These are phyloP conservation scores for Brachyistius frenatus DNA, from an alignment of 2,113 vertebrate species.

Conservation along the genomic window DNA sequence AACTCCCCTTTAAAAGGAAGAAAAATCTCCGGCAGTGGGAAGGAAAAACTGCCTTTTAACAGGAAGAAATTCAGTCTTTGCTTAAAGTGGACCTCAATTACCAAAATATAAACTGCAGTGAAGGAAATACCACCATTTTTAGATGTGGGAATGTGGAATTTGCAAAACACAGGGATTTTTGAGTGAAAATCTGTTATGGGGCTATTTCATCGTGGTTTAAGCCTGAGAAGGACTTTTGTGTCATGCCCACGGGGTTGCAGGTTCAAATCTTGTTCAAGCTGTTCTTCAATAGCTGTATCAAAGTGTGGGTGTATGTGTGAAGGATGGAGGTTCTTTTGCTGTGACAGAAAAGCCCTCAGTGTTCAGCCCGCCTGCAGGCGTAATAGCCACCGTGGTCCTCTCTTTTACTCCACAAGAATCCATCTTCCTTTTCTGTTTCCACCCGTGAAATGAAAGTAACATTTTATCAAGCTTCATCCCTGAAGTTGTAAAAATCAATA, in stretches of 20 bases:
- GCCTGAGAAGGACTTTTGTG: conserved; percentile 27
- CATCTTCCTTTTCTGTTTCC: conserved; percentile 58
- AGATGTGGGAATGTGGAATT: too few relatives aligned
- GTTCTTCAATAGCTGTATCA: conserved; percentile 35
- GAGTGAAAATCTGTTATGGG: too few relatives aligned
- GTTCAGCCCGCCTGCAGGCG: conserved; percentile 50
- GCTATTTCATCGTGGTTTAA: conserved; percentile 29
- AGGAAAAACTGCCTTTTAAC: too few relatives aligned
- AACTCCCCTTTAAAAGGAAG: too few relatives aligned
- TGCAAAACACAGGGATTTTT: too few relatives aligned
- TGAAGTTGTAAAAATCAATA: conserved; percentile 76
- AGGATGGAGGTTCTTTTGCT: conserved; percentile 40
- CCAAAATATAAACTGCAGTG: too few relatives aligned
- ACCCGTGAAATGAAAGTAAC: conserved; percentile 74
- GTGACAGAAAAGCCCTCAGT: conserved; percentile 61
- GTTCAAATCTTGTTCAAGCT: conserved; percentile 41
- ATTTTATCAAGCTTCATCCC: conserved; percentile 74
- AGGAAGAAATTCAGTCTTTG: too few relatives aligned
- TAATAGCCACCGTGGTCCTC: conserved; percentile 43
- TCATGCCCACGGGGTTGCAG: conserved; percentile 18
- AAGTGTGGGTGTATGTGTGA: conserved; percentile 40
- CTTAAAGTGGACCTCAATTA: too few relatives aligned
- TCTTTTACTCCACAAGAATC: conserved; percentile 41
- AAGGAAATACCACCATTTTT: too few relatives aligned
- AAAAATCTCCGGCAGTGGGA: too few relatives aligned